Percentiles rank a stretch among this genome's conserved stretches.
Conservation (phyloP, 2,113 vertebrate species). For the Telmatochromis sp. region DNA sequence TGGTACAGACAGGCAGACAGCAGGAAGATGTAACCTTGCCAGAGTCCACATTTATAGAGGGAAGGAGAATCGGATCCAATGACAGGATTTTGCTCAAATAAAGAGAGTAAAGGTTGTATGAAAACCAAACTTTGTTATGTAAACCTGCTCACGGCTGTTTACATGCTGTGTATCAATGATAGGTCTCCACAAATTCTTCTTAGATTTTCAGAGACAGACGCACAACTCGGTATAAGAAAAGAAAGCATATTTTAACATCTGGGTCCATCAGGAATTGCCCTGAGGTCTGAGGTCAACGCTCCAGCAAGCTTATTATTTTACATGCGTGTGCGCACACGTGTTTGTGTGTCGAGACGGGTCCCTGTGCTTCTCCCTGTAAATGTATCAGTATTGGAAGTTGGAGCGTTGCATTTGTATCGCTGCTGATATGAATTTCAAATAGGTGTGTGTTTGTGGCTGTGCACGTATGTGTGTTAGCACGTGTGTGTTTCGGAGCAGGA, state of each 20-base stretch:
- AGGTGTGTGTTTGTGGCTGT: background rate
- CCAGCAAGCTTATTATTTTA: conserved; percentile 42
- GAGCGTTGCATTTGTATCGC: conserved; percentile 10
- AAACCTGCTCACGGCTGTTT: background rate
- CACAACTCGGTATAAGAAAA: background rate
- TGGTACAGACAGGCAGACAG: conserved; percentile 30
- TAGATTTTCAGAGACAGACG: conserved; percentile 1
- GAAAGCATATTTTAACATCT: background rate
- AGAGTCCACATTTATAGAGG: background rate
- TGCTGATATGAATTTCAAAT: conserved; percentile 42
- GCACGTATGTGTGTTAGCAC: background rate
- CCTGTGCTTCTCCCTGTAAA: background rate
- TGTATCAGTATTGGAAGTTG: conserved; percentile 16
- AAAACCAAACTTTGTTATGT: background rate
- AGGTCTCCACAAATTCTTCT: background rate
- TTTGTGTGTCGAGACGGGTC: background rate
- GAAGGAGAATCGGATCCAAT: background rate
- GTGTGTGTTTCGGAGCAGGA: background rate
- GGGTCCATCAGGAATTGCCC: background rate
- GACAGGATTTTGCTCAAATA: background rate
- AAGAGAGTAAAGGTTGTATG: background rate
- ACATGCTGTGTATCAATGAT: background rate
- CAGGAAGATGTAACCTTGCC: conserved; percentile 28
- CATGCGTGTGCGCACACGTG: background rate
- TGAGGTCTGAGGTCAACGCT: conserved; percentile 22